Conservation (phyloP, 2,113 vertebrate species). For the Oreochromis niloticus region DNA sequence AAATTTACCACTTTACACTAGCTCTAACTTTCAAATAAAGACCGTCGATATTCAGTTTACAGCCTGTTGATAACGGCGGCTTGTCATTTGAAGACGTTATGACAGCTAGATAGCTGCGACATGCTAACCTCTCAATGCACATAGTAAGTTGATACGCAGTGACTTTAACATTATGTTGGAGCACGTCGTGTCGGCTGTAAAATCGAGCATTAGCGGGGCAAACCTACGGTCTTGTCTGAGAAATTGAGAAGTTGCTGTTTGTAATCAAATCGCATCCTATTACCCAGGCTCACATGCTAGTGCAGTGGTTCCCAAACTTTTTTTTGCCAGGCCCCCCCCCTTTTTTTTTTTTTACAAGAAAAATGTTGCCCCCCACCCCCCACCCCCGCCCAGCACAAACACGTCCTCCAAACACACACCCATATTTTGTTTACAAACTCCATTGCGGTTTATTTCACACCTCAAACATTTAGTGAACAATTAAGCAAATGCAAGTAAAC, state of each 20-base stretch:
- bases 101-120: neutral
- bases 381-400: too few relatives aligned
- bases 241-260: neutral
- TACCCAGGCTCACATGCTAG: neutral
- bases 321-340: too few relatives aligned
- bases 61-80: neutral
- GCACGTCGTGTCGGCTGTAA: neutral
- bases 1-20: accelerated
- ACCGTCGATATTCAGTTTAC: neutral
- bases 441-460: too few relatives aligned
- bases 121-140: neutral
- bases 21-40: too few relatives aligned
- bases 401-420: too few relatives aligned
- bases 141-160: neutral
- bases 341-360: too few relatives aligned
- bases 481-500: too few relatives aligned
- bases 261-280: neutral
- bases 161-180: too few relatives aligned
- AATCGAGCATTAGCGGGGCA: neutral
- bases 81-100: neutral
- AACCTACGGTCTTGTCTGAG: neutral
- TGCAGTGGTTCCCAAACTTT: too few relatives aligned
- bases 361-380: too few relatives aligned
- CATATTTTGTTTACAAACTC: too few relatives aligned
- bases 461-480: too few relatives aligned